Evolutionary conservation across 2,797 vertebrate species (phyloP).

Genomic region (Lophius americanus): DNA sequence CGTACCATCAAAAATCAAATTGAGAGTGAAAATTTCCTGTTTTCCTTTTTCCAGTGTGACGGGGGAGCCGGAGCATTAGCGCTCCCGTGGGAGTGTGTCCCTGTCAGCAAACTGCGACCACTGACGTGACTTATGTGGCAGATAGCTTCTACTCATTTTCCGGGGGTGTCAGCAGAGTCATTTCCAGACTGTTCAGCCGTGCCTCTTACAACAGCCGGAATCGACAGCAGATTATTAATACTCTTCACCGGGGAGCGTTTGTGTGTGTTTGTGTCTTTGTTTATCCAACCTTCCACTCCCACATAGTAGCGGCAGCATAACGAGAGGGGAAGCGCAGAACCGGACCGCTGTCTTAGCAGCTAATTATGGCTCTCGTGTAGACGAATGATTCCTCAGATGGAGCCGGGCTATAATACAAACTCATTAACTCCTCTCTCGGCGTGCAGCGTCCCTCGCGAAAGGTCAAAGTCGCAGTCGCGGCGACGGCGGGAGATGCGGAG

Average conservation of each 20-base stretch:
- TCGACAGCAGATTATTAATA: conserved; percentile 70
- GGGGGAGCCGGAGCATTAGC: conserved; percentile 63
- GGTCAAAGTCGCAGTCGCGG: conserved; percentile 72
- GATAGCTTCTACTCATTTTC: conserved; percentile 59
- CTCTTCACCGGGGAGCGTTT: conserved; percentile 35
- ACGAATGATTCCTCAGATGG: conserved; percentile 78
- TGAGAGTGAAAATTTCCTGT: too few species aligned
- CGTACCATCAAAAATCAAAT: too few species aligned
- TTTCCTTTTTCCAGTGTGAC: not conserved
- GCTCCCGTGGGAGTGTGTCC: conserved; percentile 63
- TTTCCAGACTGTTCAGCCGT: conserved; percentile 56
- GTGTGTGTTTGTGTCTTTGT: conserved; percentile 59
- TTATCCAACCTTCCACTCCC: conserved; percentile 65
- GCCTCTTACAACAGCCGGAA: conserved; percentile 48
- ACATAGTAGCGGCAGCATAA: conserved; percentile 70
- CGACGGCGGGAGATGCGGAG: conserved; percentile 56
- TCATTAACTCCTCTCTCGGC: conserved; percentile 74
- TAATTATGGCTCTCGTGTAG: conserved; percentile 77
- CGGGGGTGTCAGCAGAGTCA: conserved; percentile 53
- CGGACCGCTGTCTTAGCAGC: conserved; percentile 72
- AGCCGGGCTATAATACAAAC: conserved; percentile 77
- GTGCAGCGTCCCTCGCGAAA: conserved; percentile 69
- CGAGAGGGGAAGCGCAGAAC: conserved; percentile 63
- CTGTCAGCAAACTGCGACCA: conserved; percentile 69
- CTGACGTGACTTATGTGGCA: conserved; percentile 65